Percentiles rank a stretch among this genome's conserved stretches.
These are phyloP conservation scores for Arctia plantaginis DNA, from an alignment of 2,888 invertebrate species.

Conservation along the genomic window DNA sequence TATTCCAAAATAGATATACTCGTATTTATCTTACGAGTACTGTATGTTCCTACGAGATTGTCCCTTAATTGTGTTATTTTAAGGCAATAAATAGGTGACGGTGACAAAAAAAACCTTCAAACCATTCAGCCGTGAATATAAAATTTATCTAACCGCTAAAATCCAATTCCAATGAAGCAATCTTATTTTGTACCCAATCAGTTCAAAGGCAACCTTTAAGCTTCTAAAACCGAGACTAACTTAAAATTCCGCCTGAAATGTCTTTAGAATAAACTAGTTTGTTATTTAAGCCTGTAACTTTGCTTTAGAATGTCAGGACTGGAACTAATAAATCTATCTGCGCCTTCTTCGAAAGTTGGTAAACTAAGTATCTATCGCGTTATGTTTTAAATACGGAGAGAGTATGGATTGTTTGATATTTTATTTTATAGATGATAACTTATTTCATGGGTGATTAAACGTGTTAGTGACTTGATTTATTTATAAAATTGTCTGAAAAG, in stretches of 20 bases:
- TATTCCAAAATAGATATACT: no score
- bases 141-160: conserved; percentile 10
- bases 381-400: neutral
- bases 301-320: conserved; percentile 27
- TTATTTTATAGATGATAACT: neutral
- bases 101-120: neutral
- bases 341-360: conserved; percentile 5
- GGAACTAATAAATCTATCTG: conserved; percentile 34
- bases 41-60: no score
- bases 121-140: neutral
- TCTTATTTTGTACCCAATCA: conserved; percentile 18
- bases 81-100: neutral
- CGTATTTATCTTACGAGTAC: no score
- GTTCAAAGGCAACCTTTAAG: conserved; percentile 14
- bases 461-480: no score
- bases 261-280: conserved; percentile 39
- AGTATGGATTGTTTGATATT: neutral
- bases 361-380: conserved; percentile 2
- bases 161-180: conserved; percentile 15
- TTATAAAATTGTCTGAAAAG: no score
- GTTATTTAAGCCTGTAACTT: conserved; percentile 40
- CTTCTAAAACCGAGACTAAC: conserved; percentile 9
- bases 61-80: no score
- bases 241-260: conserved; percentile 18
- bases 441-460: neutral